phyloP scores from a whole-genome alignment of 2,888 invertebrate species.

The Octodonta nipae region DNA sequence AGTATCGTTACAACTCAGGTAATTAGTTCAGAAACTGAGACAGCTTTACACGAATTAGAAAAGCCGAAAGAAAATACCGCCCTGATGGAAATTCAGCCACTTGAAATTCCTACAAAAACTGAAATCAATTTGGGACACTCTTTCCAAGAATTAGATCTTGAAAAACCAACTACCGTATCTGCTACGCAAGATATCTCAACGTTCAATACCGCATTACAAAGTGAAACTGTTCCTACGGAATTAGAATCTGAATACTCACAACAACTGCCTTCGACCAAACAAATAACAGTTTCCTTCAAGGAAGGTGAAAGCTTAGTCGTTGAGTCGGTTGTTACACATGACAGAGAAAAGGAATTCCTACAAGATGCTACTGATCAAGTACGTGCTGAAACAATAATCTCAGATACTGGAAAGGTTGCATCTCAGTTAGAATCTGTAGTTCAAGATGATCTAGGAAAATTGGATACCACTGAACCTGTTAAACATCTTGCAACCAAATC shows the following conservation, averaged over 20 bases:
- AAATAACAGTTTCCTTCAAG: conserved; percentile 32
- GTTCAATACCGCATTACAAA: conserved; percentile 33
- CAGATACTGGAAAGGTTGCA: conserved; percentile 30
- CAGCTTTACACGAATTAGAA: conserved; percentile 26
- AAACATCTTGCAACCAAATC: conserved; percentile 19
- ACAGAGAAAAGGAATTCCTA: conserved; percentile 35
- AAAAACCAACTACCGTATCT: conserved; percentile 24
- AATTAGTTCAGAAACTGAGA: conserved; percentile 38
- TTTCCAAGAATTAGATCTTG: conserved; percentile 29
- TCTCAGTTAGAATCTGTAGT: conserved; percentile 17
- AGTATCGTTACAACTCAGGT: conserved; percentile 39
- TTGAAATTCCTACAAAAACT: conserved; percentile 38
- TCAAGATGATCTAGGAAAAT: conserved; percentile 12
- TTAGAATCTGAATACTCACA: conserved; percentile 29
- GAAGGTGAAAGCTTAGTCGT: conserved; percentile 35
- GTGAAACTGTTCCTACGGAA: conserved; percentile 37
- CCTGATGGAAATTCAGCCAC: conserved; percentile 29
- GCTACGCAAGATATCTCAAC: conserved; percentile 30
- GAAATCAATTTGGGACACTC: conserved; percentile 35
- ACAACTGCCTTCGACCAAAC: conserved; percentile 29
- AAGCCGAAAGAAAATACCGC: conserved; percentile 31
- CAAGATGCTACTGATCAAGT: conserved; percentile 16
- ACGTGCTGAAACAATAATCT: conserved; percentile 16
- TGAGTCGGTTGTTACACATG: conserved; percentile 37
- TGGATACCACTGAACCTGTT: conserved; percentile 11